Conservation (phyloP, 2,113 vertebrate genomes). For the Varanus komodoensis region DNA sequence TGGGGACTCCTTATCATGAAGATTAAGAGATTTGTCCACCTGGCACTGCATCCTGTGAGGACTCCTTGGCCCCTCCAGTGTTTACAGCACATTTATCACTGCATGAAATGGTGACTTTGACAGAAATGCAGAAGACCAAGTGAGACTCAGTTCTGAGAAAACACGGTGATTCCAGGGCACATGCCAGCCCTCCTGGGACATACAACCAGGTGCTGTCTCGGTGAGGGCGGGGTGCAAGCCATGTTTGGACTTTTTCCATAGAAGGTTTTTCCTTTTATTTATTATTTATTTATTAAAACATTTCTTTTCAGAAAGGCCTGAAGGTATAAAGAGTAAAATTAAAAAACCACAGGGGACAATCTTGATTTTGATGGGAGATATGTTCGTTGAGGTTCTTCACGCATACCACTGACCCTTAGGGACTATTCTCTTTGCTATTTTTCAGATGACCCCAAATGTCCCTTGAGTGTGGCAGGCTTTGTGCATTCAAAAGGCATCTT, state of each 20-base stretch:
- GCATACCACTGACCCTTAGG: not conserved
- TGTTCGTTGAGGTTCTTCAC: not conserved
- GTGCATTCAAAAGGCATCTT: constrained; percentile 38
- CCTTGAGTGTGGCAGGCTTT: not conserved
- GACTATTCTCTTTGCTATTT: not conserved
- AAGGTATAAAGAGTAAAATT: not conserved
- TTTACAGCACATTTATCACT: not conserved
- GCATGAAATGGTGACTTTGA: constrained; percentile 24
- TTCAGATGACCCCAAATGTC: not conserved
- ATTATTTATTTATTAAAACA: too few relatives aligned
- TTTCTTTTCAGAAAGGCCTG: not conserved
- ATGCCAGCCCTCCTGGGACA: not conserved
- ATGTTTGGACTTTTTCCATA: not conserved
- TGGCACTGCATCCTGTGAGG: not conserved
- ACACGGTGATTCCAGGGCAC: not conserved
- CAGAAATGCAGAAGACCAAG: not conserved
- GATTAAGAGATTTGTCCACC: constrained; percentile 30
- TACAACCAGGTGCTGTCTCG: not conserved
- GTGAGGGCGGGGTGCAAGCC: not conserved
- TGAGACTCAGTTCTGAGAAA: not conserved
- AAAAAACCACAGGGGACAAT: not conserved
- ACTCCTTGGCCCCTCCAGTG: constrained; percentile 1
- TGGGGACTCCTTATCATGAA: constrained; percentile 53
- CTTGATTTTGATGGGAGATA: not conserved
- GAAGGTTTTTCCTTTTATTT: not conserved